Conservation (phyloP, 2,113 vertebrate species). For the Corythornis vintsioides region DNA sequence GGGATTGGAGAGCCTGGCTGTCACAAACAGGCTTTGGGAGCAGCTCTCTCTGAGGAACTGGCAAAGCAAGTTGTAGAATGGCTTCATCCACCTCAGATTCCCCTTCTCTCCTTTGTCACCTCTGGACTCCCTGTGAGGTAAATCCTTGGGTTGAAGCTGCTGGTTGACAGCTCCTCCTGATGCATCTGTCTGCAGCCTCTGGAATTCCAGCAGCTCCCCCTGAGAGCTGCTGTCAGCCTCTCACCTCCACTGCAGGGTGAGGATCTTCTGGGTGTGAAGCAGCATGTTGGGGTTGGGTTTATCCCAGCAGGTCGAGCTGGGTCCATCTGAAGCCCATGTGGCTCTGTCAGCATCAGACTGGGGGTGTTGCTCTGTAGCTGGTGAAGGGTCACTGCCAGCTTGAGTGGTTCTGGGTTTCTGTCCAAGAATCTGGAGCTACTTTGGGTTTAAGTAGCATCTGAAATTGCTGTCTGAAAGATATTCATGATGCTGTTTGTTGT, state of each 20-base stretch:
- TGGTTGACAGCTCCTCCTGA: accelerated
- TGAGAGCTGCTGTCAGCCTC: not conserved
- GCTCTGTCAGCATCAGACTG: not conserved
- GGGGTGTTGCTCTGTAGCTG: not conserved
- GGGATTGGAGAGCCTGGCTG: not conserved
- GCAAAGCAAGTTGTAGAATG: not conserved
- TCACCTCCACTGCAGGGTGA: accelerated
- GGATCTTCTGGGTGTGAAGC: not conserved
- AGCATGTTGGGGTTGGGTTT: not conserved
- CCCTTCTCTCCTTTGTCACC: not conserved
- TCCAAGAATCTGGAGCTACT: not conserved
- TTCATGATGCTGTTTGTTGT: not conserved
- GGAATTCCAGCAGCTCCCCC: accelerated
- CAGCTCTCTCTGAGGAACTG: not conserved
- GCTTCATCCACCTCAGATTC: not conserved
- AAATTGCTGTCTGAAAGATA: not conserved
- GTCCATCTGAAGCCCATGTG: not conserved
- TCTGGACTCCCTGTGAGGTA: not conserved
- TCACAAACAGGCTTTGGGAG: not conserved
- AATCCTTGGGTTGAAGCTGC: not conserved
- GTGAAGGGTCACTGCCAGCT: not conserved
- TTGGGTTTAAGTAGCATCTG: not conserved
- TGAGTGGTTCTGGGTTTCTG: not conserved
- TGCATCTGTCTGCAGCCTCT: not conserved
- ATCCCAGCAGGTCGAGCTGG: not conserved